A percentile compares a stretch with the other conserved stretches of the same genome.
phyloP scores from a whole-genome alignment of 1,140 invertebrate species.

The Cheumatopsyche charites region DNA sequence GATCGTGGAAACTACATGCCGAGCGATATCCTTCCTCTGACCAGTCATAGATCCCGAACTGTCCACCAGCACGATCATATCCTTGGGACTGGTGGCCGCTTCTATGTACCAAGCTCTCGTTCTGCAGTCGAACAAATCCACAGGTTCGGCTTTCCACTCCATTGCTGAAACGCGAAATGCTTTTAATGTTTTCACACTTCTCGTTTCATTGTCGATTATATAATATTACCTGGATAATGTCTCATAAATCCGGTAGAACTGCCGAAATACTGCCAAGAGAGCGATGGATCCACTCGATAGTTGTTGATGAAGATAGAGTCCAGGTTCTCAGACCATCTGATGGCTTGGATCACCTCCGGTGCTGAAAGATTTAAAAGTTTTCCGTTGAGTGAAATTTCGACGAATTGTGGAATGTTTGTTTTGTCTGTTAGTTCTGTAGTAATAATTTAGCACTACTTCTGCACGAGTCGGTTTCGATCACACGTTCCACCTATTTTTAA shows the following conservation, averaged over 20 bases:
- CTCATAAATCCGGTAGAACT: constrained; percentile 94
- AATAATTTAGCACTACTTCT: not conserved
- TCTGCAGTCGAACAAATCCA: constrained; percentile 88
- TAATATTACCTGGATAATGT: constrained; percentile 80
- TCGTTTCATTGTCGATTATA: too few species aligned
- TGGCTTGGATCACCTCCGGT: constrained; percentile 69
- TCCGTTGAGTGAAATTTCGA: not conserved
- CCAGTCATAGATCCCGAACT: constrained; percentile 97
- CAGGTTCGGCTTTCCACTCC: constrained; percentile 73
- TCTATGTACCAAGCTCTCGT: constrained; percentile 94
- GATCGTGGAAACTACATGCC: constrained; percentile 92
- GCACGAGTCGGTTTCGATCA: too few species aligned
- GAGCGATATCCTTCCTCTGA: constrained; percentile 88
- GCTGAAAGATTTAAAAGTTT: constrained; percentile 56
- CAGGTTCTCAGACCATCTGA: constrained; percentile 83
- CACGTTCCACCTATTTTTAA: too few species aligned
- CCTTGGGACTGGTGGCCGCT: constrained; percentile 95
- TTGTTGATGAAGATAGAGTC: constrained; percentile 89
- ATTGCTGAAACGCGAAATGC: constrained; percentile 60
- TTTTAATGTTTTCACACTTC: too few species aligned
- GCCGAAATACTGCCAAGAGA: constrained; percentile 97
- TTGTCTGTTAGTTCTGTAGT: not conserved
- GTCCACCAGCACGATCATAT: constrained; percentile 95
- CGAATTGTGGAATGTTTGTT: not conserved
- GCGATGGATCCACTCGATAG: constrained; percentile 82